phyloP scores from a whole-genome alignment of 2,113 vertebrate species.

The Sclerurus mexicanus region DNA sequence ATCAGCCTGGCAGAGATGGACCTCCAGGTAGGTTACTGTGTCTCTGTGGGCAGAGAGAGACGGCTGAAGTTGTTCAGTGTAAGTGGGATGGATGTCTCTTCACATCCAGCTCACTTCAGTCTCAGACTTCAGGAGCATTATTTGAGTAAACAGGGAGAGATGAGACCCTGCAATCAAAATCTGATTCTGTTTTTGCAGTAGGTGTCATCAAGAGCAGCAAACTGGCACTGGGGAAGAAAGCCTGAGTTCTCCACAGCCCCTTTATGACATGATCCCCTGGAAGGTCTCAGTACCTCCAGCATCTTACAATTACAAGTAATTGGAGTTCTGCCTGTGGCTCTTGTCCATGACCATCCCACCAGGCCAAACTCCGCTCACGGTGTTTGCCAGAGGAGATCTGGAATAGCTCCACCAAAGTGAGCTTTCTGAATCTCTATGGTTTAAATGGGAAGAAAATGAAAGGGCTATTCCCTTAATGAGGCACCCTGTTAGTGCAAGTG shows the following conservation, averaged over 20 bases:
- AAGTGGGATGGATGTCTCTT: not conserved
- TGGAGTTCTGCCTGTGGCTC: constrained; percentile 14
- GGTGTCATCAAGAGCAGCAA: not conserved
- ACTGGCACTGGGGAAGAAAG: not conserved
- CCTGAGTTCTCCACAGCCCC: not conserved
- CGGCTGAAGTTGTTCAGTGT: not conserved
- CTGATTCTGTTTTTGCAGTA: not conserved
- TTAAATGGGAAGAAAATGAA: constrained; percentile 19
- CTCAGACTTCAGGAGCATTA: not conserved
- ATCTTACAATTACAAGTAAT: constrained; percentile 18
- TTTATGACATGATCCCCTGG: not conserved
- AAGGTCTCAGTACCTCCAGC: not conserved
- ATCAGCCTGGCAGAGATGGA: constrained; percentile 97
- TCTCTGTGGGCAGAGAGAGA: not conserved
- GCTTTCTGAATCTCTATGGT: not conserved
- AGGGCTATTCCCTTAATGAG: not conserved
- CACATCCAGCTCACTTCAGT: not conserved
- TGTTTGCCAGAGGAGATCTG: not conserved
- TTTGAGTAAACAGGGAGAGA: not conserved
- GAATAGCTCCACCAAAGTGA: not conserved
- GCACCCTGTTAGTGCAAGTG: not conserved
- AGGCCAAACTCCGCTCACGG: not conserved
- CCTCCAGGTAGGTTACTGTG: constrained; percentile 82
- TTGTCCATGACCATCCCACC: not conserved
- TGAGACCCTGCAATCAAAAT: not conserved